Percentiles rank a stretch among this genome's conserved stretches.
These are phyloP conservation scores for Ommatoiulus sabulosus DNA, from an alignment of 2,888 invertebrate genomes.

Conservation along the genomic window DNA sequence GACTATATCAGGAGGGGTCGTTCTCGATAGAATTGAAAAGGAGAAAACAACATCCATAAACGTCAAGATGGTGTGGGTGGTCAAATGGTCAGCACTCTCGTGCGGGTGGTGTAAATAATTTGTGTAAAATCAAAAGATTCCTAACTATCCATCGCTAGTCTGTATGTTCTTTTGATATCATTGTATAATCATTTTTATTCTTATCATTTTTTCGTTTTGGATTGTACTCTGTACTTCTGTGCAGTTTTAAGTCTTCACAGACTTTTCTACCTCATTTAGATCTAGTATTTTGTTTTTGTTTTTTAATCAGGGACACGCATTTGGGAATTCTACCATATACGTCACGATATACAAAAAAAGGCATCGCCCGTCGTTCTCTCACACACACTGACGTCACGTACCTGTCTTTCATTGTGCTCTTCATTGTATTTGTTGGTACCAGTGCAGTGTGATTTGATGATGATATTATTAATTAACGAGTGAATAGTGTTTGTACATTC, in stretches of 20 bases:
- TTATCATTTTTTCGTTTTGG: slow-evolving; percentile 32
- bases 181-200: slow-evolving; percentile 51
- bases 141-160: slow-evolving; percentile 48
- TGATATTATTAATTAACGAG: slow-evolving; percentile 52
- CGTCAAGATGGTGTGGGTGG: neutral
- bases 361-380: slow-evolving; percentile 51
- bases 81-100: neutral
- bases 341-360: slow-evolving; percentile 51
- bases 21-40: too few relatives aligned
- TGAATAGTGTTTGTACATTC: slow-evolving; percentile 53
- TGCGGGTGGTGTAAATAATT: slow-evolving; percentile 36
- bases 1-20: too few relatives aligned
- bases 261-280: slow-evolving; percentile 57
- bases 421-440: slow-evolving; percentile 55
- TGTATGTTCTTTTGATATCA: slow-evolving; percentile 45
- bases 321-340: slow-evolving; percentile 46
- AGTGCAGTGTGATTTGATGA: slow-evolving; percentile 48
- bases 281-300: slow-evolving; percentile 53
- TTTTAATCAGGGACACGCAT: slow-evolving; percentile 53
- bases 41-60: too few relatives aligned
- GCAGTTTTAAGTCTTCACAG: slow-evolving; percentile 53
- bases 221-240: slow-evolving; percentile 50
- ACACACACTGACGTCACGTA: slow-evolving; percentile 55
- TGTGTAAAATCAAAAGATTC: slow-evolving; percentile 13
- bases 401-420: slow-evolving; percentile 57